Base-by-base conservation (phyloP, 2,113 vertebrate genomes). In the Maccullochella peelii region DNA sequence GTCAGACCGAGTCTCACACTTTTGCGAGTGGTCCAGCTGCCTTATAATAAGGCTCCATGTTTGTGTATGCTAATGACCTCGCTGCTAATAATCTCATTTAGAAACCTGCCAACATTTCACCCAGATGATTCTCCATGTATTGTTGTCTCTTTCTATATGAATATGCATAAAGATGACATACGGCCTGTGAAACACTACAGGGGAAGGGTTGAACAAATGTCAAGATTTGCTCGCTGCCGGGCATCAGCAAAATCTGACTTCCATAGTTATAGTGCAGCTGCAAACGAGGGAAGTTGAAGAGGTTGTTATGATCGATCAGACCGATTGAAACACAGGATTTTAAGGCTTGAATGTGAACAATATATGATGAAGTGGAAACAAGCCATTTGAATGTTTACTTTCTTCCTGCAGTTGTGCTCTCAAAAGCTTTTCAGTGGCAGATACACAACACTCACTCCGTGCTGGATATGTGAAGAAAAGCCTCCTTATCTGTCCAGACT, bases 51-150 rank as follows among this genome's bases (percentile, higher is more conserved):
- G 87, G 80, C 71, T 83, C 80, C 74, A 50, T 94, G 89, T 94
- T 95, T 95, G 92, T 88, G 89, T 92, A 90, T 92, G 93, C 89
- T 94, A 94, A 95, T 94, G 88, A 88, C 62, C 66, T 77, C 10
- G 12, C 71, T 72, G 80, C 90, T 95, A 95, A 95, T 94, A 94
- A 91, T 92, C 81, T 92, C 69, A 91, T 93, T 89, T 92, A 86
- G 69, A 92, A 86, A 90, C 73, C 72, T 89, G 88, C 81, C 86
- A 85, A 89, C 77, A 81, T 67, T 83, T 84, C 73, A 68, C 72
- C 63, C 73, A 21, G 77, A 61, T 50, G 15, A 82, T 62, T 86
- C 50, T 65, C 12, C 6, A 1, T 25, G 55, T 80, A 54, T 61
- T 1, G 5, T 7, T 21, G 0, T 44, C 36, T 36, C 54, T 67